Evolutionary conservation across 2,888 invertebrate genomes (phyloP).

Genomic region (Girardia tigrina): DNA sequence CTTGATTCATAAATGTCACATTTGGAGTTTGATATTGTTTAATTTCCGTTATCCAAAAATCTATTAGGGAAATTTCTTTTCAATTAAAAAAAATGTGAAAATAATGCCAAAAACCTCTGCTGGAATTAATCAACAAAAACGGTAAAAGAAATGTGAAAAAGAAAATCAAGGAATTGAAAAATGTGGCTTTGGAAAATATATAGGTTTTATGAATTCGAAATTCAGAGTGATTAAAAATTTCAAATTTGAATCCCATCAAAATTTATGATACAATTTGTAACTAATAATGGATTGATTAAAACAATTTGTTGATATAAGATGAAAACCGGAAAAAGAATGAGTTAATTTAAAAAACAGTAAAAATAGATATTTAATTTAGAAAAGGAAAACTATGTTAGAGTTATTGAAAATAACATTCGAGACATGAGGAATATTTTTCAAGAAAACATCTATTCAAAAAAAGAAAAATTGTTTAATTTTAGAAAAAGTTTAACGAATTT

Average conservation of each 20-base stretch:
- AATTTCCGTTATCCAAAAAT: background rate
- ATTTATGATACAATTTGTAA: slow-evolving; percentile 8
- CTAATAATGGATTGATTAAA: background rate
- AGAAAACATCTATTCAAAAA: no score
- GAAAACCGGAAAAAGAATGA: no score
- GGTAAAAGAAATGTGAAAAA: slow-evolving; percentile 13
- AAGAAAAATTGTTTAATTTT: no score
- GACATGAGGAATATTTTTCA: no score
- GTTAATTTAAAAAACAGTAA: no score
- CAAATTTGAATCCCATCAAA: slow-evolving; percentile 6
- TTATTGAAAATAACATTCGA: no score
- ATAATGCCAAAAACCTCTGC: slow-evolving; percentile 6
- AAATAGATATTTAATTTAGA: no score
- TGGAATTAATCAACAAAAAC: background rate
- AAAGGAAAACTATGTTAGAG: no score
- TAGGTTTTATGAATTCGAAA: slow-evolving; percentile 11
- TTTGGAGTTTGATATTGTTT: background rate
- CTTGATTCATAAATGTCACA: background rate
- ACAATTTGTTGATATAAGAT: no score
- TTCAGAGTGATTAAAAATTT: slow-evolving; percentile 15
- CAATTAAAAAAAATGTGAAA: no score
- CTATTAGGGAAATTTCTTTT: background rate
- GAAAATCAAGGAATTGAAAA: background rate
- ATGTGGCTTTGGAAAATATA: background rate
- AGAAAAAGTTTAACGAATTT: no score